A percentile compares a stretch with the other conserved stretches of the same genome.
phyloP scores from a whole-genome alignment of 2,797 vertebrate species.

The Crenuchus spilurus region DNA sequence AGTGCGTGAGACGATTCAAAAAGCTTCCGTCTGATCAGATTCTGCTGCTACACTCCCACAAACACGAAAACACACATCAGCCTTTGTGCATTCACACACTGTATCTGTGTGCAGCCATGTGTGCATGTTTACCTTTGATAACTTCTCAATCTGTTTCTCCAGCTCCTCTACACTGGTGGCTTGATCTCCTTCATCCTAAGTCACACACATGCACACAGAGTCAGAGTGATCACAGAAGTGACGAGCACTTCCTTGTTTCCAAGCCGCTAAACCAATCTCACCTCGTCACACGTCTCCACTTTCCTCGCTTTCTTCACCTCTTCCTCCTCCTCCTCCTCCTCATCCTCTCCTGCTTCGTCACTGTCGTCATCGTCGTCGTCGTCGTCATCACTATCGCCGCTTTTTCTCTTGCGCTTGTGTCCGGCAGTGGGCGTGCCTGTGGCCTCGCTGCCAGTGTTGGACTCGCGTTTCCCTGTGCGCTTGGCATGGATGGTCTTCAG shows the following conservation, averaged over 20 bases:
- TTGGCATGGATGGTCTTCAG: slow-evolving; percentile 93
- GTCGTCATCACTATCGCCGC: slow-evolving; percentile 89
- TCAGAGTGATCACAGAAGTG: background rate
- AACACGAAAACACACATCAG: slow-evolving; percentile 20
- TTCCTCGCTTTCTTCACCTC: slow-evolving; percentile 93
- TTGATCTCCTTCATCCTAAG: slow-evolving; percentile 94
- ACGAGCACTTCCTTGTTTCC: background rate
- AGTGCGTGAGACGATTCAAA: slow-evolving; percentile 95
- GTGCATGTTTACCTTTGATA: slow-evolving; percentile 86
- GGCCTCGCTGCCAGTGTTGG: slow-evolving; percentile 80
- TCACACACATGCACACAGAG: slow-evolving; percentile 24
- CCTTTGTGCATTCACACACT: background rate
- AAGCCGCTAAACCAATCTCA: slow-evolving; percentile 31
- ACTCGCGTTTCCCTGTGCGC: slow-evolving; percentile 90
- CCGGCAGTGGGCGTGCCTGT: slow-evolving; percentile 83
- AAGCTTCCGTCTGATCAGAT: slow-evolving; percentile 93
- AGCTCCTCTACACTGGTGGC: slow-evolving; percentile 93
- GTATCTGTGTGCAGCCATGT: background rate
- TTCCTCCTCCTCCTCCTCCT: slow-evolving; percentile 95
- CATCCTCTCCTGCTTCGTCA: slow-evolving; percentile 92
- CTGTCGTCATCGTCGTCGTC: slow-evolving; percentile 95
- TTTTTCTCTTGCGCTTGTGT: slow-evolving; percentile 90
- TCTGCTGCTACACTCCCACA: slow-evolving; percentile 87
- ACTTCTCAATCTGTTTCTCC: slow-evolving; percentile 98
- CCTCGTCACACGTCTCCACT: slow-evolving; percentile 91